These are phyloP conservation scores for Smutsia temminckii DNA, from an alignment of 2,797 vertebrate species.

Conservation along the genomic window DNA sequence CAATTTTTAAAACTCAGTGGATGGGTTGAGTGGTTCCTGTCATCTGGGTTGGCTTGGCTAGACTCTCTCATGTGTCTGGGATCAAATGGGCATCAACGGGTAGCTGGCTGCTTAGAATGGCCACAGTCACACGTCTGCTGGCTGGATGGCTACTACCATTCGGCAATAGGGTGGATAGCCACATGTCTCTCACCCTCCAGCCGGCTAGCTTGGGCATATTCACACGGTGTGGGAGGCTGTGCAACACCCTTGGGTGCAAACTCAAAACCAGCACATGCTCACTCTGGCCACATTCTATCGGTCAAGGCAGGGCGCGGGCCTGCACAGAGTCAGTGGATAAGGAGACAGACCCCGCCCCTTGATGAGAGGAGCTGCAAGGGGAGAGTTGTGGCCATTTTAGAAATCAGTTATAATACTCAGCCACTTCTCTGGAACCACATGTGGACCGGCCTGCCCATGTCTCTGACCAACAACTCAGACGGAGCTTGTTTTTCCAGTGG, in stretches of 20 bases:
- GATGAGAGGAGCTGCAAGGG: neutral
- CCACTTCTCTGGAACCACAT: neutral
- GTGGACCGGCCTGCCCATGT: neutral
- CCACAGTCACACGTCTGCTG: neutral
- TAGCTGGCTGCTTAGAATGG: neutral
- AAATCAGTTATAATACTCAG: neutral
- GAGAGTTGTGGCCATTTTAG: neutral
- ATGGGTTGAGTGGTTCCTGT: neutral
- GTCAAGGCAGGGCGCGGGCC: neutral
- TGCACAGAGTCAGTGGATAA: neutral
- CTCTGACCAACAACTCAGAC: conserved; percentile 21
- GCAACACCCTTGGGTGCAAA: neutral
- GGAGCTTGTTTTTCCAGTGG: conserved; percentile 59
- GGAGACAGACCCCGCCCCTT: neutral
- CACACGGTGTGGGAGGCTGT: neutral
- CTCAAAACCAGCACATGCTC: neutral
- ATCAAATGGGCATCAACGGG: neutral
- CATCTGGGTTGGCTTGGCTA: neutral
- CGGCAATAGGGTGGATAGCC: neutral
- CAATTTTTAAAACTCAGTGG: neutral
- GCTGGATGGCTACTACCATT: neutral
- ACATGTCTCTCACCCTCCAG: neutral
- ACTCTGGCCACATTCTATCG: neutral
- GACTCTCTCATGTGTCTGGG: neutral
- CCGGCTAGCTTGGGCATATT: neutral